Evolutionary conservation across 2,113 vertebrate species (phyloP), one percentile per base, ranked within the genome.

Genomic region (Microcebus murinus): DNA sequence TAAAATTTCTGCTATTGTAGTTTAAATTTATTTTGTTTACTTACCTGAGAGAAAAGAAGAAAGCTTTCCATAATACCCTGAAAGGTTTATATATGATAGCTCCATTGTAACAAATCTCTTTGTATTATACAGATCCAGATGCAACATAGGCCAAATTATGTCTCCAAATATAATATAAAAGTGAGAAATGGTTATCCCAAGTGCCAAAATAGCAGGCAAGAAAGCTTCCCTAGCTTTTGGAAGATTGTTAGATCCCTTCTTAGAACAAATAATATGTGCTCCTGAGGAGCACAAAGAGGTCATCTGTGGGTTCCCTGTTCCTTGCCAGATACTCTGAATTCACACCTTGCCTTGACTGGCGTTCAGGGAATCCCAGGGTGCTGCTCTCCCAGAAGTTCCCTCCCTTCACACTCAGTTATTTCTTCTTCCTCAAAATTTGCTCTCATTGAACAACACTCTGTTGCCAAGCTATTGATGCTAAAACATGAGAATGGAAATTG

Each of bases 21-120:
- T 89, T 96, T 63, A 45, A 94, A 73, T 4, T 50, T 34, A 96
- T 90, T 95, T 93, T 93, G 50, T 83, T 95, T 95, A 91, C 13
- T 86, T 34, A 90, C 25, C 25, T 18, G 6, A 86, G 52, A 79
- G 31, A 29, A 45, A 50, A 73, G 4, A 34, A 68, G 31, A 88
- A 94, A 74, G 31, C 34, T 86, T 90, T 34, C 9, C 20, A 70
- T 29, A 3, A 86, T 84, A 81, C 18, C 59, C 85, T 55, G 25
- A 63, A 84, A 45, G 39, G 59, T 52, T 81, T 55, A 45, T 12
- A 70, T 61, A 65, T 36, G 45, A 68, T 73, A 70, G 39, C 48
- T 94, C 61, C 23, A 42, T 95, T 82, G 88, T 50, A 84, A 95
- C 2, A 95, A 70, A 81, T 67, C 25, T 82, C 45, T 74, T 83